Base-by-base conservation (phyloP, 2,888 invertebrate species). In the Heterodera filipjevi region DNA sequence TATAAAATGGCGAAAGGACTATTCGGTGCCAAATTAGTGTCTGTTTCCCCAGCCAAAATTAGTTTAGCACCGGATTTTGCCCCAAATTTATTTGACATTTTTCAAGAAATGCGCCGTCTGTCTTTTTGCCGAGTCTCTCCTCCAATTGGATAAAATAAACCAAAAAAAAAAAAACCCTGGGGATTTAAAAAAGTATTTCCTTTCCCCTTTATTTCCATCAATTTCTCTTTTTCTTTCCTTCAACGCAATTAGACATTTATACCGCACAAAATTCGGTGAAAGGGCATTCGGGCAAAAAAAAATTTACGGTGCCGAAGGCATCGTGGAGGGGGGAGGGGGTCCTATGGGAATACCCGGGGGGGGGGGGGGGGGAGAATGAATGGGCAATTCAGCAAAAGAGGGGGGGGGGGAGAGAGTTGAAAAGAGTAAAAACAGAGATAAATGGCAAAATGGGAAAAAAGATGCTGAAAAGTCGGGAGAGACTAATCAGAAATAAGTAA, bases 231-330 rank as follows among this genome's bases (percentile, higher is more conserved):
- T n/a, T 3, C 27, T n/a, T n/a, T 8, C n/a, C n/a, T n/a, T n/a
- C 59, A 3, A 59, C 5, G n/a, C 59, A 59, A 59, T 59, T 59
- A 59, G 59, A 59, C 59, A 59, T 59, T n/a, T 59, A n/a, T 6
- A 59, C 59, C n/a, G 6, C 59, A n/a, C n/a, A 59, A 59, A 59
- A 59, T 59, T 59, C n/a, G 59, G n/a, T n/a, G 59, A 59, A 59
- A 3, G 59, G 59, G n/a, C 59, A 59, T n/a, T 59, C n/a, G 10
- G 59, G n/a, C 59, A 22, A 49, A 59, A 22, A 49, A 59, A 59
- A 59, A 59, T 59, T 59, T 59, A 59, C 59, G 59, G 59, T 59
- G 59, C 59, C 59, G 22, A 59, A 59, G 59, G 59, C 59, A 2
- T 59, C 59, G 59, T 59, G 3, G n/a, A 59, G 59, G n/a, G 14